phyloP scores from a whole-genome alignment of 2,113 vertebrate genomes.

The Myiozetetes cayanensis region DNA sequence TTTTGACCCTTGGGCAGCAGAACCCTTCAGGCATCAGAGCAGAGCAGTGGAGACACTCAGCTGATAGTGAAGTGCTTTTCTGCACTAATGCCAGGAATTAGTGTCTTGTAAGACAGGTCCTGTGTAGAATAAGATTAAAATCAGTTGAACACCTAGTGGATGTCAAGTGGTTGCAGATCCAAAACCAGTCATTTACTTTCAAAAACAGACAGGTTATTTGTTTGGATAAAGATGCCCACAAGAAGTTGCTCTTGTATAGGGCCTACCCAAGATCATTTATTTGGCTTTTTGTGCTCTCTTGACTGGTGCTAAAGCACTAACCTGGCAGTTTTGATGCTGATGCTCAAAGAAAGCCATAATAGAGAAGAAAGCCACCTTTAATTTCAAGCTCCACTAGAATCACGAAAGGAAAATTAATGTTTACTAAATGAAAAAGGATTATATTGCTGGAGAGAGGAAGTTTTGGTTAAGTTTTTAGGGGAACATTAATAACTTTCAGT shows the following conservation, averaged over 20 bases:
- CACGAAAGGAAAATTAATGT: slow-evolving; percentile 50
- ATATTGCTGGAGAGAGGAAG: not conserved
- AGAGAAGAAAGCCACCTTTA: slow-evolving; percentile 40
- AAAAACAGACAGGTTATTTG: not conserved
- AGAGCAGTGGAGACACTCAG: not conserved
- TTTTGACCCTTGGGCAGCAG: not conserved
- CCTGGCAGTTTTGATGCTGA: not conserved
- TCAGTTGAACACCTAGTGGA: not conserved
- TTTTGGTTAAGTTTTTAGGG: slow-evolving; percentile 21
- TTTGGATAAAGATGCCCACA: not conserved
- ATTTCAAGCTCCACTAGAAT: slow-evolving; percentile 61
- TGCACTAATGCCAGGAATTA: not conserved
- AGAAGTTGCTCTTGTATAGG: not conserved
- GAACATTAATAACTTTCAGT: not conserved
- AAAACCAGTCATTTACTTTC: not conserved
- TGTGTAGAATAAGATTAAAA: not conserved
- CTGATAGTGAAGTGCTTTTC: not conserved
- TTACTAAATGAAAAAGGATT: slow-evolving; percentile 41
- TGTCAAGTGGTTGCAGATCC: not conserved
- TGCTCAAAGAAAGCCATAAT: not conserved
- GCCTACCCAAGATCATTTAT: not conserved
- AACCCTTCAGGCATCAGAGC: not conserved
- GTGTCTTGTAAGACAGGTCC: not conserved
- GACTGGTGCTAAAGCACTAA: not conserved
- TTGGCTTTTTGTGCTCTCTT: not conserved